Percentiles rank a stretch among this genome's conserved stretches.
Evolutionary conservation across 30 jellyfish, hydroid and myxozoan species (phyloP).

Genomic region (Cassiopea andromeda): DNA sequence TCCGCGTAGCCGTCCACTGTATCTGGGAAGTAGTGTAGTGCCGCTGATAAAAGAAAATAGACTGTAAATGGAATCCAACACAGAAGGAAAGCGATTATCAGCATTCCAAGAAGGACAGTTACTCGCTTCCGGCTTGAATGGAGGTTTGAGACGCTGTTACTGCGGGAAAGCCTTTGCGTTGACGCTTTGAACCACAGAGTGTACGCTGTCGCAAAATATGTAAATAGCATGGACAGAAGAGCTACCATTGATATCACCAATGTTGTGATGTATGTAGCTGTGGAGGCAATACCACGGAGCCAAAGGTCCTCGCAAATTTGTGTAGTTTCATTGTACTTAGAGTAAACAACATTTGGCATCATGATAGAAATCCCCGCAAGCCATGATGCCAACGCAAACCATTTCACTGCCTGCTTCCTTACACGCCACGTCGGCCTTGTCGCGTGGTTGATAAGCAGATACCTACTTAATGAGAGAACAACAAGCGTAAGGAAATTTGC

Average conservation of each 20-base stretch:
- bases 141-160: slow-evolving; percentile 56
- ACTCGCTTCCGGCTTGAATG: slow-evolving; percentile 63
- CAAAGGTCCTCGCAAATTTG: slow-evolving; percentile 76
- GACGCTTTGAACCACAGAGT: slow-evolving; percentile 79
- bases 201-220: slow-evolving; percentile 77
- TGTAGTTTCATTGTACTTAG: slow-evolving; percentile 63
- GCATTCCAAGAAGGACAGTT: slow-evolving; percentile 73
- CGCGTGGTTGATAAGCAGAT: slow-evolving; percentile 87
- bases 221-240: slow-evolving; percentile 76
- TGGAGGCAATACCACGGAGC: slow-evolving; percentile 80
- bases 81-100: slow-evolving; percentile 67
- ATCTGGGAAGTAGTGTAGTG: slow-evolving; percentile 42
- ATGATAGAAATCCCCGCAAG: slow-evolving; percentile 45
- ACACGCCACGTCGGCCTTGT: slow-evolving; percentile 75
- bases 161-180: slow-evolving; percentile 37
- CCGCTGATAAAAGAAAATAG: slow-evolving; percentile 88
- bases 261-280: slow-evolving; percentile 60
- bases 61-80: slow-evolving; percentile 91
- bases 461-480: slow-evolving; percentile 80
- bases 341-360: slow-evolving; percentile 78
- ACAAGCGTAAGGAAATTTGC: slow-evolving; percentile 81
- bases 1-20: slow-evolving; percentile 59
- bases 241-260: slow-evolving; percentile 60
- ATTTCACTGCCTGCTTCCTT: slow-evolving; percentile 59
- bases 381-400: slow-evolving; percentile 72